Evolutionary conservation across 1,140 invertebrate species (phyloP).

Genomic region (Heliconius melpomene): DNA sequence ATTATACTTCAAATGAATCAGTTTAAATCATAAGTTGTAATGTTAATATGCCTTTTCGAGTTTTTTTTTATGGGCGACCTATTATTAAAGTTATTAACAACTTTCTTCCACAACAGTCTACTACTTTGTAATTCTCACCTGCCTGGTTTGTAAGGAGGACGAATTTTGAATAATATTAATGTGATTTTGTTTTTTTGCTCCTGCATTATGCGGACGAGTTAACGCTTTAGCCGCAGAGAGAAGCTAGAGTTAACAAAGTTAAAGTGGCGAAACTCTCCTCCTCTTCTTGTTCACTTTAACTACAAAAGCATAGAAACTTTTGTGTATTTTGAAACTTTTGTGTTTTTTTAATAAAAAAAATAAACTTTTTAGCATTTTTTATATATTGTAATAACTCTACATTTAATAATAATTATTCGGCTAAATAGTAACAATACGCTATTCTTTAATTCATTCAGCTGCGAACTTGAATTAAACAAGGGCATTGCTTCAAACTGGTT

Average conservation of each 20-base stretch:
- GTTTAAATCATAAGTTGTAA: constrained; percentile 7
- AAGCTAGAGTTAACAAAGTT: too few species aligned
- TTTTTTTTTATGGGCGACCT: not conserved
- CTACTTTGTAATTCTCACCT: constrained; percentile 11
- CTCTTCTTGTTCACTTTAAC: too few species aligned
- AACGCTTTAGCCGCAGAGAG: too few species aligned
- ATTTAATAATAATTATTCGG: not conserved
- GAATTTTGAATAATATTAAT: not conserved
- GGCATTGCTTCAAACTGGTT: constrained; percentile 31
- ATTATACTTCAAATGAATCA: not conserved
- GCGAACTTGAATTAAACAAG: constrained; percentile 35
- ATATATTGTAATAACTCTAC: too few species aligned
- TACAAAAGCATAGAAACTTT: too few species aligned
- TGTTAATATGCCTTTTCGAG: constrained; percentile 5
- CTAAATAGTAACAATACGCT: not conserved
- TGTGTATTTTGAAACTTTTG: too few species aligned
- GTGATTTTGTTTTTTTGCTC: not conserved
- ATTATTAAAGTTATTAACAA: constrained; percentile 15
- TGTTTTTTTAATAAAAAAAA: too few species aligned
- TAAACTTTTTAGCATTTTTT: too few species aligned
- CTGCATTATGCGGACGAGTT: not conserved
- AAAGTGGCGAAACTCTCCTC: too few species aligned
- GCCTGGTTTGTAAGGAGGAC: not conserved
- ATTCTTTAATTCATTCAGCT: constrained; percentile 28
- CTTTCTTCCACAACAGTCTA: not conserved